Conservation (phyloP, 1,140 invertebrate genomes). For the Oedothorax gibbosus region DNA sequence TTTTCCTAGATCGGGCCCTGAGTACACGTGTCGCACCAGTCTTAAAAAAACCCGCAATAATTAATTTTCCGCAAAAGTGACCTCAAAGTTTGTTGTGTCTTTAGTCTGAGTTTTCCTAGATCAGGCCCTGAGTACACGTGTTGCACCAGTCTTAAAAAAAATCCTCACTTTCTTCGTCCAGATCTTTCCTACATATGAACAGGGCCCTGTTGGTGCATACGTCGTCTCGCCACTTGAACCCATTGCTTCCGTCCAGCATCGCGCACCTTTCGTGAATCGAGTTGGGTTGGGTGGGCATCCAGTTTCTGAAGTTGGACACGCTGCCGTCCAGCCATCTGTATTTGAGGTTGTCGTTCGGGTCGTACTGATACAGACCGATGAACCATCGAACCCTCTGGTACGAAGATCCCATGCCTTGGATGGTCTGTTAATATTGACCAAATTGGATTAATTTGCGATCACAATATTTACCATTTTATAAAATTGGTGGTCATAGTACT, state of each 20-base stretch:
- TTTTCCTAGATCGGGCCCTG: no score
- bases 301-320: constrained; percentile 50
- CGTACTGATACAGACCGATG: constrained; percentile 60
- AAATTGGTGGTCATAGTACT: no score
- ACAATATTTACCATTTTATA: no score
- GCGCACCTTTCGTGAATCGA: constrained; percentile 57
- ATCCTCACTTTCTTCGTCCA: constrained; percentile 39
- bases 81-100: no score
- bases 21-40: no score
- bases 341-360: constrained; percentile 34
- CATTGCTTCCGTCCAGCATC: constrained; percentile 59
- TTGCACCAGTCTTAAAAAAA: no score
- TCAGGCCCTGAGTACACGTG: no score
- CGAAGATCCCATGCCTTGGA: constrained; percentile 54
- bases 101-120: no score
- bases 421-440: constrained; percentile 33
- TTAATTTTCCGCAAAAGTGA: no score
- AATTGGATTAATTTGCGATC: no score
- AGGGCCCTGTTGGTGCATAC: constrained; percentile 48
- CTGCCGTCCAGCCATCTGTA: constrained; percentile 60
- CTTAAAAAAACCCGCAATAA: no score
- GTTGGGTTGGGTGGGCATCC: constrained; percentile 61
- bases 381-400: constrained; percentile 60
- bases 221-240: constrained; percentile 60
- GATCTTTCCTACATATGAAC: constrained; percentile 58